phyloP scores from a whole-genome alignment of 2,113 vertebrate species.

The Eulemur macaco region DNA sequence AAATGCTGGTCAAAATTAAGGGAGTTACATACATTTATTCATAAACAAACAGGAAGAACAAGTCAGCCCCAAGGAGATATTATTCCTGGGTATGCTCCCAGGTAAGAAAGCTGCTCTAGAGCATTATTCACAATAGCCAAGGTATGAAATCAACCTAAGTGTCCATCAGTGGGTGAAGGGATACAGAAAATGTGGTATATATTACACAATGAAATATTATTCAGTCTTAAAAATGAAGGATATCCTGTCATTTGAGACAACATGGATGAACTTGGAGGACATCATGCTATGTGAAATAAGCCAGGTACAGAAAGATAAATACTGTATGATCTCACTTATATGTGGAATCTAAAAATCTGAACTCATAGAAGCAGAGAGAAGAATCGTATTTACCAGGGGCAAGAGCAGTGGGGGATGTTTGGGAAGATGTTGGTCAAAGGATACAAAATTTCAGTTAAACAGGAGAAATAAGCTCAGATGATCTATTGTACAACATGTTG shows the following conservation, averaged over 20 bases:
- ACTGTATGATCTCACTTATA: not conserved
- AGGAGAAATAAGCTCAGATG: not conserved
- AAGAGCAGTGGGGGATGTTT: not conserved
- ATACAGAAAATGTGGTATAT: not conserved
- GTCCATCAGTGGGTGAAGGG: not conserved
- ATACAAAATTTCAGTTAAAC: not conserved
- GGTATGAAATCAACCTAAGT: not conserved
- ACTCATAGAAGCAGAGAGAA: not conserved
- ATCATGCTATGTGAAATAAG: not conserved
- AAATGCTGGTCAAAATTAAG: not conserved
- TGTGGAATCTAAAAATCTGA: not conserved
- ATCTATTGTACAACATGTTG: not conserved
- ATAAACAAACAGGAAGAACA: not conserved
- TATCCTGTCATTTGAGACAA: not conserved
- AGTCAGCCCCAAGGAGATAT: not conserved
- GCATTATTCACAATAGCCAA: not conserved
- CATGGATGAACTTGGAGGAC: not conserved
- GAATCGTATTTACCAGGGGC: not conserved
- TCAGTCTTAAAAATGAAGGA: not conserved
- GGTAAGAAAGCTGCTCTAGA: not conserved
- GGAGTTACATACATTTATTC: not conserved
- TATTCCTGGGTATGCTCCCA: not conserved
- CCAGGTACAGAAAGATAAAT: not conserved
- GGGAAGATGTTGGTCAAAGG: not conserved
- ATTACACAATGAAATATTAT: not conserved